A percentile compares a stretch with the other conserved stretches of the same genome.
Conservation (phyloP, 2,888 invertebrate genomes). For the Cephalotes varians region DNA sequence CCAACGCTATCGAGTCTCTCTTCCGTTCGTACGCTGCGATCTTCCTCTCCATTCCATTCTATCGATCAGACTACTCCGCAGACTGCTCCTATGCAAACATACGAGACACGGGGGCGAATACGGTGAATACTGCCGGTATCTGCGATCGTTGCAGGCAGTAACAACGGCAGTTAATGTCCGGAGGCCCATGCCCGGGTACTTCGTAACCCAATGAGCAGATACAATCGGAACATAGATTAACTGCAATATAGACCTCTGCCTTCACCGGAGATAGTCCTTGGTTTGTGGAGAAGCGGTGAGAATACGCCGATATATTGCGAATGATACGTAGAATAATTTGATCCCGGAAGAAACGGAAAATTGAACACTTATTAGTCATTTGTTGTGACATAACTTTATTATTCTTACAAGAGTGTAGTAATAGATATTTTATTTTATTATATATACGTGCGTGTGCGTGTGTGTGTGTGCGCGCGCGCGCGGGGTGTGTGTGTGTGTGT, state of each 20-base stretch:
- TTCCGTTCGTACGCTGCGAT: constrained; percentile 66
- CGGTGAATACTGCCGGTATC: constrained; percentile 83
- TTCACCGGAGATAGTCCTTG: constrained; percentile 58
- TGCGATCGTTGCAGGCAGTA: constrained; percentile 83
- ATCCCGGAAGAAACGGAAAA: neutral
- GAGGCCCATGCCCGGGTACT: constrained; percentile 82
- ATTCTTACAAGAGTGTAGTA: neutral
- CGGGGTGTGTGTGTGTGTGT: too few species aligned
- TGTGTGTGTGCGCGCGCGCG: too few species aligned
- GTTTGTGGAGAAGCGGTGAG: constrained; percentile 53
- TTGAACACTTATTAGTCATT: neutral
- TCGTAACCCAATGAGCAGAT: constrained; percentile 84
- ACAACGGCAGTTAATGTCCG: constrained; percentile 85
- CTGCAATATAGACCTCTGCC: constrained; percentile 83
- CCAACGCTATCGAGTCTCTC: constrained; percentile 10
- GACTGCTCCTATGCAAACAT: constrained; percentile 79
- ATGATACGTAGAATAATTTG: neutral
- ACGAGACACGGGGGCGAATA: constrained; percentile 78
- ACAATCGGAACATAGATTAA: constrained; percentile 85
- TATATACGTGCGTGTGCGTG: too few species aligned
- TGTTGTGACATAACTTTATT: neutral
- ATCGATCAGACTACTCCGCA: constrained; percentile 78
- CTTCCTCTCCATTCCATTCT: constrained; percentile 78
- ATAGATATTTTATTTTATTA: too few species aligned
- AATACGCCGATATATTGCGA: constrained; percentile 11